Conservation (phyloP, 2,797 vertebrate genomes). For the Artibeus jamaicensis region DNA sequence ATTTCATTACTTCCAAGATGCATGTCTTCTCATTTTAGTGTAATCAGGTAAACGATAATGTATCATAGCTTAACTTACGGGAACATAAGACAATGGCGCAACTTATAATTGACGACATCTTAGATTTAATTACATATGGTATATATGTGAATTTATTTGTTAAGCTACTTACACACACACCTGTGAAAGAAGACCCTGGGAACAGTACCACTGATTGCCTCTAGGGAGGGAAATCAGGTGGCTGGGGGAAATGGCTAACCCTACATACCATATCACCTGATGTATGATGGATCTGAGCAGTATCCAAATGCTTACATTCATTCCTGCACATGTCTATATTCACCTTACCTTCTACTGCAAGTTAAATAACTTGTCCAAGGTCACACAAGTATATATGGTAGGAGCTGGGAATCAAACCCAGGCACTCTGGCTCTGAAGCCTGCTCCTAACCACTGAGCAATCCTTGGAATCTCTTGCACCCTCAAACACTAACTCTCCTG, state of each 20-base stretch:
- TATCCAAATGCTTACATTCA: not conserved
- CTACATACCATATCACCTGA: not conserved
- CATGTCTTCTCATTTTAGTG: slow-evolving; percentile 17
- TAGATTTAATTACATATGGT: not conserved
- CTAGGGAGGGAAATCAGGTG: not conserved
- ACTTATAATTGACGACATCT: not conserved
- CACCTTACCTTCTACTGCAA: not conserved
- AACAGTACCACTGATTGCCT: not conserved
- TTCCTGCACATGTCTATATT: not conserved
- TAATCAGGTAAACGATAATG: not conserved
- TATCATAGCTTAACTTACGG: not conserved
- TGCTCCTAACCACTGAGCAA: not conserved
- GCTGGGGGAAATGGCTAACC: not conserved
- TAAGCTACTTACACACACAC: not conserved
- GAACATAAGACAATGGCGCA: not conserved
- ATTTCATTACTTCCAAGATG: slow-evolving; percentile 37
- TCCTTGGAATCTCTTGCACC: not conserved
- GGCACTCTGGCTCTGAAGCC: not conserved
- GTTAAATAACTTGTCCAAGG: not conserved
- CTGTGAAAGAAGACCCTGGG: slow-evolving; percentile 6
- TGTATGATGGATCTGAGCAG: not conserved
- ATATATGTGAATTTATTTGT: not conserved
- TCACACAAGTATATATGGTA: not conserved
- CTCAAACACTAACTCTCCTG: not conserved
- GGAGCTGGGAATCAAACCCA: not conserved